Conservation (phyloP, 1,140 invertebrate species). For the Telenomus remus region DNA sequence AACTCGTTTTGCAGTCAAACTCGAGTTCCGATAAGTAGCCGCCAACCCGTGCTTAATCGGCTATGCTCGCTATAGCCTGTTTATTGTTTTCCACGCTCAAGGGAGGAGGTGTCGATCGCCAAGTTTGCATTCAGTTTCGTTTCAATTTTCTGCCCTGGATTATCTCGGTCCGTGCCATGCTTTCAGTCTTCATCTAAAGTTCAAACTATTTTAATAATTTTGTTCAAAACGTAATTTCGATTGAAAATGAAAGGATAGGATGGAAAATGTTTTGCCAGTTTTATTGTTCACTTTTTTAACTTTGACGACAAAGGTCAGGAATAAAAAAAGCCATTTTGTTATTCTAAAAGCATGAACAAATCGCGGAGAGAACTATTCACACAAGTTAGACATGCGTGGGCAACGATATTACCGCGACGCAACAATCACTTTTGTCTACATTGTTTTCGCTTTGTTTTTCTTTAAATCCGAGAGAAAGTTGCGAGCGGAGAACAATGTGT, state of each 20-base stretch:
- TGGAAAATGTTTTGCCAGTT: too few relatives aligned
- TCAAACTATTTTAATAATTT: too few relatives aligned
- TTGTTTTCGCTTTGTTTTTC: constrained; percentile 51
- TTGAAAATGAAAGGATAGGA: too few relatives aligned
- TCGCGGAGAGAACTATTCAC: constrained; percentile 13
- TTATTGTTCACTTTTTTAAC: too few relatives aligned
- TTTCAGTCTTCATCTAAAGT: not conserved
- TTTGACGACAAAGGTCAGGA: too few relatives aligned
- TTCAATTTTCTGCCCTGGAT: constrained; percentile 71
- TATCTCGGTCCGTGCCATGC: constrained; percentile 44
- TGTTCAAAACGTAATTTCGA: too few relatives aligned
- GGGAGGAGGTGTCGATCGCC: constrained; percentile 49
- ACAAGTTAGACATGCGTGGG: constrained; percentile 41
- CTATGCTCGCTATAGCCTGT: constrained; percentile 60
- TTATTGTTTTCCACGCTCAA: constrained; percentile 68
- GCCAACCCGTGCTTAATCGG: constrained; percentile 55
- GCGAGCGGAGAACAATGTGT: constrained; percentile 50
- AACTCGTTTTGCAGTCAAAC: constrained; percentile 47
- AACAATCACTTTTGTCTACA: constrained; percentile 56
- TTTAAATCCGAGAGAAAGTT: constrained; percentile 53
- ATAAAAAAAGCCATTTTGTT: not conserved
- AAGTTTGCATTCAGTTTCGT: constrained; percentile 64
- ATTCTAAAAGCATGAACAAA: not conserved
- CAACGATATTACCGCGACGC: constrained; percentile 42
- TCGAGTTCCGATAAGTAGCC: constrained; percentile 49